phyloP scores from a whole-genome alignment of 2,888 invertebrate genomes.

The Heliconius sara region DNA sequence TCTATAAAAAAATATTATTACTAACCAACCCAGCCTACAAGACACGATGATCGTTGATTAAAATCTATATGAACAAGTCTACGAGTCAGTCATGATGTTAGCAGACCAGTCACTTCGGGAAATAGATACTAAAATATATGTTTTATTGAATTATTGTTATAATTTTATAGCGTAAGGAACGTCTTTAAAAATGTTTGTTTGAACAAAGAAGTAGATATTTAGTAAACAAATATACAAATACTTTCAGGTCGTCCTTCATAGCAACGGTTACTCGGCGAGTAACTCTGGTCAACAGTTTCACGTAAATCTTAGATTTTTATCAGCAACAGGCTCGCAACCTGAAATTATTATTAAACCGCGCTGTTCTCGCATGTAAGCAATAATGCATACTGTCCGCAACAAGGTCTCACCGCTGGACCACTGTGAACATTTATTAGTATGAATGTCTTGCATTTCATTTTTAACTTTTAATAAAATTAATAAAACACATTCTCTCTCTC shows the following conservation, averaged over 20 bases:
- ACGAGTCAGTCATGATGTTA: not conserved
- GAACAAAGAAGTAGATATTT: not conserved
- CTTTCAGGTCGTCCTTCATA: conserved; percentile 51
- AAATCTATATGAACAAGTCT: not conserved
- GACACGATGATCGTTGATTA: not conserved
- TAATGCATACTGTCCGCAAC: conserved; percentile 44
- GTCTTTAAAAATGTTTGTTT: not conserved
- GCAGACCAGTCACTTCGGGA: not conserved
- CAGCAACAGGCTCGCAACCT: conserved; percentile 45
- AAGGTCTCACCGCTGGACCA: conserved; percentile 30
- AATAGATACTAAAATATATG: not conserved
- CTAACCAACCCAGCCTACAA: too few relatives aligned
- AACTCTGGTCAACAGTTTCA: conserved; percentile 73
- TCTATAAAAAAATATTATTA: not conserved
- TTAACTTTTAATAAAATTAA: not conserved
- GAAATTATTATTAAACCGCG: conserved; percentile 47
- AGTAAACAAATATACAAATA: conserved; percentile 28
- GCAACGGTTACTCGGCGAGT: conserved; percentile 72
- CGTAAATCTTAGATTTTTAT: conserved; percentile 52
- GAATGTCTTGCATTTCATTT: not conserved
- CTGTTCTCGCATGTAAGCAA: conserved; percentile 43
- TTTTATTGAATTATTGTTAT: not conserved
- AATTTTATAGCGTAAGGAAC: too few relatives aligned
- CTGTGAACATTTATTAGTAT: conserved; percentile 7
- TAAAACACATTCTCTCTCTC: too few relatives aligned